Conservation (phyloP, 2,797 vertebrate species). For the Chaenodraco wilsoni region DNA sequence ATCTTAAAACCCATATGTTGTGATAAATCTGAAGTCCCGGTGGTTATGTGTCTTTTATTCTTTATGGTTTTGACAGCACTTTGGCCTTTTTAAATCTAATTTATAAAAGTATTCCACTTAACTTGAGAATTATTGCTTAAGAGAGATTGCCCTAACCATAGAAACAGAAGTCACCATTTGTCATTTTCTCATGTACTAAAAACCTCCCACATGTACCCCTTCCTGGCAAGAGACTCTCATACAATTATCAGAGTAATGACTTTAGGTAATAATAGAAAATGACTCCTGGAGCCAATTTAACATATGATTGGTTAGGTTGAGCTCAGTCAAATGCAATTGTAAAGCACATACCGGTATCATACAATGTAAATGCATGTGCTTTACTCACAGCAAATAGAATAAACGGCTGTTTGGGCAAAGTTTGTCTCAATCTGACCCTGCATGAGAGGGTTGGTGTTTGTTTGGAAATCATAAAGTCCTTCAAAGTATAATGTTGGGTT, state of each 20-base stretch:
- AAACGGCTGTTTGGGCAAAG: fast-evolving
- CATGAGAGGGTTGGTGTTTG: neutral
- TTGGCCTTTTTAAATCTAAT: conserved; percentile 1
- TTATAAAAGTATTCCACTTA: conserved; percentile 1
- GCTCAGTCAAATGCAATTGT: too few relatives aligned
- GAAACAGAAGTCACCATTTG: neutral
- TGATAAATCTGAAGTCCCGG: conserved; percentile 1
- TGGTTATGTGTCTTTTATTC: conserved; percentile 10
- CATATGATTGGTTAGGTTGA: neutral
- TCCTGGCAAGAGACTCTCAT: neutral
- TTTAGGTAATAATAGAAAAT: neutral
- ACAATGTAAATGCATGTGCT: too few relatives aligned
- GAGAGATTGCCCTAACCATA: neutral
- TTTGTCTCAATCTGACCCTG: neutral
- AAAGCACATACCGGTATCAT: too few relatives aligned
- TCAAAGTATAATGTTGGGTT: too few relatives aligned
- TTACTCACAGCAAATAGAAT: too few relatives aligned
- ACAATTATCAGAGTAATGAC: neutral
- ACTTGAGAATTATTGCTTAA: neutral
- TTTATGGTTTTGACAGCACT: neutral
- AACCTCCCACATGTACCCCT: neutral
- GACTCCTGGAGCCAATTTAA: neutral
- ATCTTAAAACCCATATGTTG: neutral
- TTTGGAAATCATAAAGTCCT: too few relatives aligned
- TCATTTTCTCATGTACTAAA: neutral